A percentile compares a stretch with the other conserved stretches of the same genome.
Evolutionary conservation across 2,797 vertebrate genomes (phyloP).

Genomic region (Potorous gilbertii): DNA sequence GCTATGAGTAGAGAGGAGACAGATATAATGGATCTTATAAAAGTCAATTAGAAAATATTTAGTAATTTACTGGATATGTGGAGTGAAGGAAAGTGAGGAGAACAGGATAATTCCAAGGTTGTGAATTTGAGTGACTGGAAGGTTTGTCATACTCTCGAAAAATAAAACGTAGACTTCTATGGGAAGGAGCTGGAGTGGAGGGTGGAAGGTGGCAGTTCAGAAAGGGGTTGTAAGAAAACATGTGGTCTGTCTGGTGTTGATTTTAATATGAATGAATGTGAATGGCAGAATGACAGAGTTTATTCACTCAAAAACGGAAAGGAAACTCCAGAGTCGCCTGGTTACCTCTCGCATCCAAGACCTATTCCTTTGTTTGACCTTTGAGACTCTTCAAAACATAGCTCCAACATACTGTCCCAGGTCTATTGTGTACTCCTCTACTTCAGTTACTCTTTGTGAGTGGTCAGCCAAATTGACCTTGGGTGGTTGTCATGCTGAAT

Average conservation of each 20-base stretch:
- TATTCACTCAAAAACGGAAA: not conserved
- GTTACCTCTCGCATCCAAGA: not conserved
- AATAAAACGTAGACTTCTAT: not conserved
- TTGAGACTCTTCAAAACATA: not conserved
- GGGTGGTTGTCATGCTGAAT: not conserved
- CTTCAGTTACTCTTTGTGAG: not conserved
- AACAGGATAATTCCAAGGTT: not conserved
- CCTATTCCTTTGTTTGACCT: not conserved
- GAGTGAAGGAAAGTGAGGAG: not conserved
- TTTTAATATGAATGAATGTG: not conserved
- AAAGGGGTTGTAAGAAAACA: not conserved
- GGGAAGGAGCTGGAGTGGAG: not conserved
- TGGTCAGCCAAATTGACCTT: not conserved
- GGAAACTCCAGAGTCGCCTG: not conserved
- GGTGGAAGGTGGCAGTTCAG: not conserved
- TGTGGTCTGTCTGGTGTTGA: not conserved
- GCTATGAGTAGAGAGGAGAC: not conserved
- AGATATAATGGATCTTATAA: not conserved
- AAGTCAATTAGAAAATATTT: not conserved
- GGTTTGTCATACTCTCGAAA: not conserved
- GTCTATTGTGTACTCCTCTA: not conserved
- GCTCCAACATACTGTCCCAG: not conserved
- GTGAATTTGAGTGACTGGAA: not conserved
- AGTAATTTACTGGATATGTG: not conserved
- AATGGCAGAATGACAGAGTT: not conserved